Conservation (phyloP, 2,113 vertebrate genomes). For the Rutilus rutilus region DNA sequence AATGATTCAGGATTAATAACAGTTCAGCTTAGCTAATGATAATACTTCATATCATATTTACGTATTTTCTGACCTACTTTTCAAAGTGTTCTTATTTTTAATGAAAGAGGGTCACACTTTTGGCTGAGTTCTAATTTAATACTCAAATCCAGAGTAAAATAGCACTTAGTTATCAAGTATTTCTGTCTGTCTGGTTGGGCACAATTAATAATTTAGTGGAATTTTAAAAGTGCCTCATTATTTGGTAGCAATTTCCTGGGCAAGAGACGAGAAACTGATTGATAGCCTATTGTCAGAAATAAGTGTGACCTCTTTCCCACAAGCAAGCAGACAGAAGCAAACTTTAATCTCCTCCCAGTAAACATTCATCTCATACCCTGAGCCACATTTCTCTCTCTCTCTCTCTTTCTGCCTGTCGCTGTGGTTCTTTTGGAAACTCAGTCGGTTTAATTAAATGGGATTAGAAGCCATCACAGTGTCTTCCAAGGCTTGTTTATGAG, state of each 20-base stretch:
- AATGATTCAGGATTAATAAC: not conserved
- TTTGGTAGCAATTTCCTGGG: conserved; percentile 30
- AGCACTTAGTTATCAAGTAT: not conserved
- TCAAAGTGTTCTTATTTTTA: not conserved
- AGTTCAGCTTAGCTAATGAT: not conserved
- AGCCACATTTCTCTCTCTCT: not conserved
- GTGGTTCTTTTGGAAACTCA: conserved; percentile 34
- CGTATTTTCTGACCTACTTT: conserved; percentile 26
- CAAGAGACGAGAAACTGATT: conserved; percentile 36
- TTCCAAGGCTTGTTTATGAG: conserved; percentile 44
- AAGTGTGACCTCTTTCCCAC: conserved; percentile 32
- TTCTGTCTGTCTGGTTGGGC: conserved; percentile 24
- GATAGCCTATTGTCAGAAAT: conserved; percentile 41
- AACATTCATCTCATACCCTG: conserved; percentile 43
- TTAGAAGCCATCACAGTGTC: conserved; percentile 38
- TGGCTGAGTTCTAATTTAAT: not conserved
- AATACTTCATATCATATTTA: not conserved
- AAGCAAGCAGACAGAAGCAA: conserved; percentile 19
- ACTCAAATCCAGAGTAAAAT: not conserved
- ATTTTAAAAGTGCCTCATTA: conserved; percentile 25
- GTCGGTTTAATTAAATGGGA: conserved; percentile 49
- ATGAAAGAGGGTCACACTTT: not conserved
- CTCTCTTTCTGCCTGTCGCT: not conserved
- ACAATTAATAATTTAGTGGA: conserved; percentile 19
- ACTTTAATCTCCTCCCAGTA: conserved; percentile 35